Conservation (phyloP, 2,113 vertebrate genomes). For the Trichechus manatus region DNA sequence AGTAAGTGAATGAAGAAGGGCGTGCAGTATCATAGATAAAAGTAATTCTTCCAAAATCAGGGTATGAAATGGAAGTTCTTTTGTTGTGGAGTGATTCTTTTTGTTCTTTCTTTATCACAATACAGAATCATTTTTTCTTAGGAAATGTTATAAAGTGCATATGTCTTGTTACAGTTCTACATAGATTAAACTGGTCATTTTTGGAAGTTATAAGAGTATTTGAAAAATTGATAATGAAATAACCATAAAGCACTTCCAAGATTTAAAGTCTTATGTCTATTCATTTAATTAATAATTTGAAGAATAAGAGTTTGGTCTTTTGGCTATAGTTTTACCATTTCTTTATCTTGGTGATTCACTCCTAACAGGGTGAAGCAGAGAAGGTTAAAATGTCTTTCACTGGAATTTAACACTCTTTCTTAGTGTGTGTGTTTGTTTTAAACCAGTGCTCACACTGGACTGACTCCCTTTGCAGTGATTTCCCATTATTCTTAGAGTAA, state of each 20-base stretch:
- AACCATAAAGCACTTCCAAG: not conserved
- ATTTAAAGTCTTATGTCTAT: not conserved
- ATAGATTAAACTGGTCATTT: not conserved
- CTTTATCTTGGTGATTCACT: not conserved
- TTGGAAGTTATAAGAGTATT: not conserved
- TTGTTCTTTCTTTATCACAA: not conserved
- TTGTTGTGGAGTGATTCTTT: not conserved
- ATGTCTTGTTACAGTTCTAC: not conserved
- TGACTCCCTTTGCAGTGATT: not conserved
- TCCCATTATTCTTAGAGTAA: conserved; percentile 20
- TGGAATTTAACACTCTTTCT: not conserved
- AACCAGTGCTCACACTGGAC: not conserved
- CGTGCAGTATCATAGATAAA: not conserved
- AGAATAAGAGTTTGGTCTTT: not conserved
- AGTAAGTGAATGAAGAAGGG: not conserved
- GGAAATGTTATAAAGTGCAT: not conserved
- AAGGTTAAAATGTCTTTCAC: not conserved
- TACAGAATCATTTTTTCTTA: conserved; percentile 25
- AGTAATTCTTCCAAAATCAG: not conserved
- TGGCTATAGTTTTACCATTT: not conserved
- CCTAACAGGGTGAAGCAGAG: not conserved
- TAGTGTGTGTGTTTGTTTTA: not conserved
- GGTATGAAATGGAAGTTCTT: not conserved
- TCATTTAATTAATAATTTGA: conserved; percentile 2
- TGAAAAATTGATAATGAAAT: conserved; percentile 18